These are phyloP conservation scores for Thecocarcelia acutangulata DNA, from an alignment of 2,888 invertebrate species.

Conservation along the genomic window DNA sequence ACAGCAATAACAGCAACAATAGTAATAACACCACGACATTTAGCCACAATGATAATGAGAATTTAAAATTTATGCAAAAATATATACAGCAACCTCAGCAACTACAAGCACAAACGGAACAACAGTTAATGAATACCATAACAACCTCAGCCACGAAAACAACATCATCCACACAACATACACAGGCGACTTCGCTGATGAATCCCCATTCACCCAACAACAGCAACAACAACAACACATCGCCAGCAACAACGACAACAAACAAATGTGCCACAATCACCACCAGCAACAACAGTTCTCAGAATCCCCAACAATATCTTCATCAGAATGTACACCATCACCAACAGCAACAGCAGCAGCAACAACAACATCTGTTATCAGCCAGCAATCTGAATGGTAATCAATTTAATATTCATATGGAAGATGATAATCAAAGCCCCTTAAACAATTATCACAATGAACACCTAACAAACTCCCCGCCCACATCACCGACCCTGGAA, in stretches of 20 bases:
- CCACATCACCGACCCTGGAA: slow-evolving; percentile 67
- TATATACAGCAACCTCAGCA: slow-evolving; percentile 78
- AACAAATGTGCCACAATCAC: slow-evolving; percentile 69
- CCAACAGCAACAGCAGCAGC: slow-evolving; percentile 23
- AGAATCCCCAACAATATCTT: slow-evolving; percentile 72
- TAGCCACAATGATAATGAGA: slow-evolving; percentile 72
- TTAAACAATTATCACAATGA: slow-evolving; percentile 70
- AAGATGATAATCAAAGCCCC: slow-evolving; percentile 44
- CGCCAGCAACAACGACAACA: slow-evolving; percentile 50
- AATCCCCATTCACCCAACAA: slow-evolving; percentile 73
- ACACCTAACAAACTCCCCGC: slow-evolving; percentile 49
- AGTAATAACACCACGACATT: slow-evolving; percentile 60
- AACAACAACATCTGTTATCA: slow-evolving; percentile 52
- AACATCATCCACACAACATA: slow-evolving; percentile 67
- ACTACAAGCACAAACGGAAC: slow-evolving; percentile 70
- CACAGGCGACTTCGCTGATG: slow-evolving; percentile 71
- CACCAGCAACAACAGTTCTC: slow-evolving; percentile 72
- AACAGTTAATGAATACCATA: slow-evolving; percentile 48
- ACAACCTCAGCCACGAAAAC: slow-evolving; percentile 58
- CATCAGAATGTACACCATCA: slow-evolving; percentile 72
- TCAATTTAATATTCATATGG: slow-evolving; percentile 47
- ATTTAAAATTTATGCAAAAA: slow-evolving; percentile 78
- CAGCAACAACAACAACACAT: slow-evolving; percentile 43
- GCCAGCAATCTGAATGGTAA: slow-evolving; percentile 50
- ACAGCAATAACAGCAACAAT: slow-evolving; percentile 72